phyloP scores from a whole-genome alignment of 2,113 vertebrate species.

The Phalacrocorax pelagicus region DNA sequence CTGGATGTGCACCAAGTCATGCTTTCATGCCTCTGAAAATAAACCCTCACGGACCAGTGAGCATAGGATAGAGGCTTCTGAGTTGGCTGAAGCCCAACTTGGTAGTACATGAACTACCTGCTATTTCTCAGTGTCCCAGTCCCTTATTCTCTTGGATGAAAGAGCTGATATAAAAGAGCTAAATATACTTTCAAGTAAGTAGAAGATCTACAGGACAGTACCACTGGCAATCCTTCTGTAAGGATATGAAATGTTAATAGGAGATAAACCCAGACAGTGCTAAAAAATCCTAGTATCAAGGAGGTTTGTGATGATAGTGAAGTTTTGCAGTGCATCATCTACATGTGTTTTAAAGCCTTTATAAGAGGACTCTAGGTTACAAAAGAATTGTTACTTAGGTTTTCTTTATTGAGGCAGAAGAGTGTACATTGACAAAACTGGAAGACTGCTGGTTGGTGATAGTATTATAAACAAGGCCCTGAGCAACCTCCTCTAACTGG shows the following conservation, averaged over 20 bases:
- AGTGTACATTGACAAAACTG: accelerated
- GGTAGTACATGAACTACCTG: background rate
- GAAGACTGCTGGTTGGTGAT: background rate
- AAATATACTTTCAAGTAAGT: background rate
- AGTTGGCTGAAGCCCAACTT: background rate
- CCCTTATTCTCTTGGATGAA: background rate
- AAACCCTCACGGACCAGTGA: background rate
- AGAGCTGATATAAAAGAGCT: background rate
- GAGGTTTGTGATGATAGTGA: background rate
- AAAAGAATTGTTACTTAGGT: background rate
- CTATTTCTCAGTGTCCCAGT: background rate
- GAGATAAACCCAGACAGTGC: background rate
- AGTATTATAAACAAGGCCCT: background rate
- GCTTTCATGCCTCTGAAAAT: background rate
- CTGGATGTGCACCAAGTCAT: background rate
- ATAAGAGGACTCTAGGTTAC: background rate
- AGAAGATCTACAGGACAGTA: background rate
- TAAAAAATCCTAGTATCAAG: background rate
- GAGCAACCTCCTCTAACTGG: background rate
- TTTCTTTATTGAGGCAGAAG: background rate
- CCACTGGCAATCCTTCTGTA: background rate
- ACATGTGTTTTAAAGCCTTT: background rate
- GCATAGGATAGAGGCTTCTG: background rate
- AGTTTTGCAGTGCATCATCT: background rate
- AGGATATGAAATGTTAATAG: background rate